A percentile compares a stretch with the other conserved stretches of the same genome.
phyloP scores from a whole-genome alignment of 2,797 vertebrate species.

The Iguana delicatissima region DNA sequence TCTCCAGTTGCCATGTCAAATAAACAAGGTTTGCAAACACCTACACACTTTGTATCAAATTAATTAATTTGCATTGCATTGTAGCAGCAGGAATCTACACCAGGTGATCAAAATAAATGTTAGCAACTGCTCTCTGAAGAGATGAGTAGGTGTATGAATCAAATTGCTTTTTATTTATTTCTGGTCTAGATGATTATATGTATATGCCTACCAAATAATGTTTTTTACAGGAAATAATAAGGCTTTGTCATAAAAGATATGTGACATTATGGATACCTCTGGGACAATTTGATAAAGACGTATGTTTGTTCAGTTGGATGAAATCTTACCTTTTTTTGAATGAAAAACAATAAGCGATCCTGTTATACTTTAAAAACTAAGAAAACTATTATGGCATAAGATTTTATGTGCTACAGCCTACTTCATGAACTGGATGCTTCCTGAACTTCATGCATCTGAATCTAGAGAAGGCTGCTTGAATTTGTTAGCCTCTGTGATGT shows the following conservation, averaged over 20 bases:
- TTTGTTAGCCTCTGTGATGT: too few species aligned
- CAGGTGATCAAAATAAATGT: slow-evolving; percentile 54
- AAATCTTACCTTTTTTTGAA: not conserved
- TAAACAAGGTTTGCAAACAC: slow-evolving; percentile 51
- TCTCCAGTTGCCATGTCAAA: slow-evolving; percentile 52
- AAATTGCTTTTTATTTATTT: slow-evolving; percentile 31
- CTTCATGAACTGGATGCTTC: too few species aligned
- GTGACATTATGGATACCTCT: not conserved
- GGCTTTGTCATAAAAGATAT: not conserved
- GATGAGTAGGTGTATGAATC: slow-evolving; percentile 23
- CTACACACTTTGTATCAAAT: slow-evolving; percentile 26
- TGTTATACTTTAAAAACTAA: too few species aligned
- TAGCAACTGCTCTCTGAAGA: slow-evolving; percentile 43
- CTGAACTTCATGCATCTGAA: too few species aligned
- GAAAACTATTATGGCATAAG: too few species aligned
- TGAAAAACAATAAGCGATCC: not conserved
- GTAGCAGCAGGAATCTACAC: slow-evolving; percentile 47
- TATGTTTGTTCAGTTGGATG: not conserved
- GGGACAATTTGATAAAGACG: not conserved
- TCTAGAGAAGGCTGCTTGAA: too few species aligned
- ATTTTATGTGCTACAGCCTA: too few species aligned
- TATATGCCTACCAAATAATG: not conserved
- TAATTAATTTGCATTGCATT: slow-evolving; percentile 51
- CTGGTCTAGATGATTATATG: not conserved
- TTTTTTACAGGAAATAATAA: not conserved